Conservation (phyloP, 2,797 vertebrate species). For the Rhynchotus rufescens region DNA sequence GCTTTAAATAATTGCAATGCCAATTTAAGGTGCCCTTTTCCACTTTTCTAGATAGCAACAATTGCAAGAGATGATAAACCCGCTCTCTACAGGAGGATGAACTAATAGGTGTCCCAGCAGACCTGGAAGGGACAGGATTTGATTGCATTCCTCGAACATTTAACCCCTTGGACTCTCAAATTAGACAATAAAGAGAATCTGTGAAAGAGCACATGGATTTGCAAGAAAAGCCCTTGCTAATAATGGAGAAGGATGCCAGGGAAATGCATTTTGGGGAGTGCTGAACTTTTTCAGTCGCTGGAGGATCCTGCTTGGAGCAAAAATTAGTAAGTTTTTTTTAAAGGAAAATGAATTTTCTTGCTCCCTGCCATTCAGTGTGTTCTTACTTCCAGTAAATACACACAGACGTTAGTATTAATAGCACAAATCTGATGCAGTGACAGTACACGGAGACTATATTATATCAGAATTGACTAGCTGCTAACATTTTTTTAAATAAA, state of each 20-base stretch:
- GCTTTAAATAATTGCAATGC: conserved; percentile 48
- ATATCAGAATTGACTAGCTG: not conserved
- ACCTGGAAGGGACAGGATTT: conserved; percentile 40
- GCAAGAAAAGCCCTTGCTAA: not conserved
- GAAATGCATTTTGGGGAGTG: not conserved
- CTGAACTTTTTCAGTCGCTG: not conserved
- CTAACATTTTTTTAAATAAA: not conserved
- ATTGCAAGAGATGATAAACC: conserved; percentile 43
- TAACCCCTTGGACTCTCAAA: conserved; percentile 5
- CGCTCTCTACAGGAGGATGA: conserved; percentile 22
- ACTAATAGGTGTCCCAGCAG: conserved; percentile 56
- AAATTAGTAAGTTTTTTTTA: not conserved
- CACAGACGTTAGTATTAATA: not conserved
- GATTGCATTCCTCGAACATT: conserved; percentile 10
- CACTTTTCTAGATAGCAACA: conserved; percentile 23
- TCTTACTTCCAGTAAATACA: not conserved
- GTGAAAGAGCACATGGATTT: not conserved
- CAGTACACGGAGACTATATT: not conserved
- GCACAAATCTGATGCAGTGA: not conserved
- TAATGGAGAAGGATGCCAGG: not conserved
- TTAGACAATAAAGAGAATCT: not conserved
- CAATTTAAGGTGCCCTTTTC: conserved; percentile 49
- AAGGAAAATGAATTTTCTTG: not conserved
- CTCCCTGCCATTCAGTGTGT: not conserved
- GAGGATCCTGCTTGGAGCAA: not conserved